Conservation (phyloP, 2,888 invertebrate genomes). For the Autographa gamma region DNA sequence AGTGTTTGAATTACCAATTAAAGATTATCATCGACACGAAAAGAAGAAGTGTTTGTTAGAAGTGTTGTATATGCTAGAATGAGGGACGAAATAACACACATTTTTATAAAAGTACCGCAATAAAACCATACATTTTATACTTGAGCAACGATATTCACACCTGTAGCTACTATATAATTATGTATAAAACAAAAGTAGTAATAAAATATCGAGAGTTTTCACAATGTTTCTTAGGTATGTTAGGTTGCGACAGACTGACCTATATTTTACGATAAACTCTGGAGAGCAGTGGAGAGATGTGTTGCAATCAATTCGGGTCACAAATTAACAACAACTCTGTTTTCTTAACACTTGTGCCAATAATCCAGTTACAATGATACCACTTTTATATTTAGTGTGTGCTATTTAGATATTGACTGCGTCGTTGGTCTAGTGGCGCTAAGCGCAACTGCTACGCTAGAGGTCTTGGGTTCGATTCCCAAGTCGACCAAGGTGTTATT, state of each 20-base stretch:
- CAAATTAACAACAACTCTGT: conserved; percentile 64
- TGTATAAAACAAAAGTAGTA: conserved; percentile 45
- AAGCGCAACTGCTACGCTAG: no score
- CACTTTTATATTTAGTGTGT: conserved; percentile 26
- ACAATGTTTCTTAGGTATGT: conserved; percentile 54
- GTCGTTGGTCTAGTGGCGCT: no score
- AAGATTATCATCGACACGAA: no score
- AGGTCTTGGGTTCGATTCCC: no score
- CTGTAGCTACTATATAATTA: conserved; percentile 20
- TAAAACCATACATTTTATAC: not conserved
- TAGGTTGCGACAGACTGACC: conserved; percentile 65
- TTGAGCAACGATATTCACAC: not conserved
- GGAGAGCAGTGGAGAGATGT: conserved; percentile 54
- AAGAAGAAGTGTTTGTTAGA: no score
- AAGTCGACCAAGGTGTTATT: no score
- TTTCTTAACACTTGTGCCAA: conserved; percentile 59
- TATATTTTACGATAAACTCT: conserved; percentile 70
- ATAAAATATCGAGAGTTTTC: conserved; percentile 53
- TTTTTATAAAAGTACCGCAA: not conserved
- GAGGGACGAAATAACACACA: no score
- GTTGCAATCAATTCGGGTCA: conserved; percentile 71
- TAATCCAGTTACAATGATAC: conserved; percentile 59
- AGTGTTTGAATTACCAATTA: no score
- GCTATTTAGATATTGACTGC: conserved; percentile 35
- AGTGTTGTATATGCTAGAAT: no score